phyloP scores from a whole-genome alignment of 2,797 vertebrate genomes.

The Cossypha niveicapilla region DNA sequence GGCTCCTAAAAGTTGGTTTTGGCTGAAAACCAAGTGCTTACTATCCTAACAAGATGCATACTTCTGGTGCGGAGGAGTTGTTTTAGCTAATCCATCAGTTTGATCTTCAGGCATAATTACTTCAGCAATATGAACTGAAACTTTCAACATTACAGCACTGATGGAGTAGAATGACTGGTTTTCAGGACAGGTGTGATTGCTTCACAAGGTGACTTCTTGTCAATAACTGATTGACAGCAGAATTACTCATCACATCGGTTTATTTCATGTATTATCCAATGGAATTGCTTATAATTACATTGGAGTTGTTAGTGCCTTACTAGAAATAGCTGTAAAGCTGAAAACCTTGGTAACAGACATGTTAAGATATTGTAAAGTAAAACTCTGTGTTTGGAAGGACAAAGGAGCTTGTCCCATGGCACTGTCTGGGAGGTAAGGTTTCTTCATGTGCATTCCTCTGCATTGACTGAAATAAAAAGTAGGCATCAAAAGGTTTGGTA shows the following conservation, averaged over 20 bases:
- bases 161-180: slow-evolving; percentile 9
- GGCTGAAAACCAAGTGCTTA: background rate
- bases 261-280: background rate
- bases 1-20: background rate
- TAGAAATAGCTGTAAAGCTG: background rate
- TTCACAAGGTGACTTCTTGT: background rate
- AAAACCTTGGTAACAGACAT: background rate
- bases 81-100: slow-evolving; percentile 3
- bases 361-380: background rate
- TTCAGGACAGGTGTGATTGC: background rate
- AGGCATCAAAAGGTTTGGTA: background rate
- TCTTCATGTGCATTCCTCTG: background rate
- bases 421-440: background rate
- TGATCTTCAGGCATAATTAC: background rate
- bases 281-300: background rate
- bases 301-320: background rate
- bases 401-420: background rate
- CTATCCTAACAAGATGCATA: background rate
- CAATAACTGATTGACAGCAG: background rate
- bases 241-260: background rate
- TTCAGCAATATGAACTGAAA: background rate
- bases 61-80: background rate
- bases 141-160: background rate
- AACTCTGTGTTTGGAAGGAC: background rate
- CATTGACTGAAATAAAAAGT: background rate